Percentiles rank a stretch among this genome's conserved stretches.
Conservation (phyloP, 1,140 invertebrate species). For the Microplitis mediator region DNA sequence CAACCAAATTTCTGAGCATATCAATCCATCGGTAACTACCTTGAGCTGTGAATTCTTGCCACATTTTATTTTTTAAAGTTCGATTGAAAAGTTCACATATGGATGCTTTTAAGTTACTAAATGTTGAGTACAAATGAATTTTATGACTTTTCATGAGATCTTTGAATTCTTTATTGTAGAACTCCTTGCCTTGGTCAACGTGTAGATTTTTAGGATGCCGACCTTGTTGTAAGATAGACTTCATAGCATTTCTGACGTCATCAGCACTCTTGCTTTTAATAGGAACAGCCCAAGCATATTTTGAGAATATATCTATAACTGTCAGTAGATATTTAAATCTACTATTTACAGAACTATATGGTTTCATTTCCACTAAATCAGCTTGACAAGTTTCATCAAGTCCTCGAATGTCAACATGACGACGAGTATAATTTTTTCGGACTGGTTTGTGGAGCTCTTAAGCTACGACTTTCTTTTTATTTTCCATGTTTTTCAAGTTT, state of each 20-base stretch:
- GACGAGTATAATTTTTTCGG: too few relatives aligned
- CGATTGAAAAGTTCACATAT: constrained; percentile 56
- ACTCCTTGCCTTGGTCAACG: not conserved
- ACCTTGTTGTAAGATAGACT: not conserved
- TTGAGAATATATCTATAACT: constrained; percentile 21
- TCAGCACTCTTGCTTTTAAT: constrained; percentile 29
- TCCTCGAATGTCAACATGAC: too few relatives aligned
- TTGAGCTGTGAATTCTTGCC: too few relatives aligned
- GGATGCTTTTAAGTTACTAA: constrained; percentile 50
- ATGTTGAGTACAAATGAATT: constrained; percentile 10
- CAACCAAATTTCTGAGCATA: too few relatives aligned
- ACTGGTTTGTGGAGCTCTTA: too few relatives aligned
- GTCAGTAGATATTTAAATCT: constrained; percentile 11
- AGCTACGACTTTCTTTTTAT: not conserved
- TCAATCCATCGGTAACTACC: too few relatives aligned
- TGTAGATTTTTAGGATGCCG: not conserved
- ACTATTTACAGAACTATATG: not conserved
- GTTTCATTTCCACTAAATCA: too few relatives aligned
- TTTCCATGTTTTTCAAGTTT: not conserved
- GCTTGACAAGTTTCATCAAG: too few relatives aligned
- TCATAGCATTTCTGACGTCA: not conserved
- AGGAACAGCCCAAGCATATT: constrained; percentile 32
- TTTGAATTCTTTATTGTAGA: not conserved
- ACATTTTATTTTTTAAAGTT: constrained; percentile 48
- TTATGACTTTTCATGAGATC: too few relatives aligned